Percentiles rank a stretch among this genome's conserved stretches.
phyloP scores from a whole-genome alignment of 2,113 vertebrate species.

The Lynx canadensis region DNA sequence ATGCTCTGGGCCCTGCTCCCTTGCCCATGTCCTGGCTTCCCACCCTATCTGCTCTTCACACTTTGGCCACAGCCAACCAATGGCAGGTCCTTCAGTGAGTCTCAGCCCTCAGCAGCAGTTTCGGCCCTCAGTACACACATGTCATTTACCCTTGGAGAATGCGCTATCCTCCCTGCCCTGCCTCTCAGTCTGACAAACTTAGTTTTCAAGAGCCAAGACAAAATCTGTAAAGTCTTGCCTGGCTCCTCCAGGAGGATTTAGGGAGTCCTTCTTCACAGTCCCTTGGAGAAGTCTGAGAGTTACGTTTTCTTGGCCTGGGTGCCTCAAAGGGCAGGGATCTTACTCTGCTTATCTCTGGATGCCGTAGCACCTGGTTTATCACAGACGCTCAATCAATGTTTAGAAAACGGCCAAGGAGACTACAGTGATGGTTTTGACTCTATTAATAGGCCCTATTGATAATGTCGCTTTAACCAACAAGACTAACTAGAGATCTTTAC shows the following conservation, averaged over 20 bases:
- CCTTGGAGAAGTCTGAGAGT: not conserved
- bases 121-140: not conserved
- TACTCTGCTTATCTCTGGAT: constrained; percentile 42
- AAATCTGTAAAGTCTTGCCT: not conserved
- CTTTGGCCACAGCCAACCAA: not conserved
- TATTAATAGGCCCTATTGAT: constrained; percentile 64
- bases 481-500: constrained; percentile 34
- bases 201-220: not conserved
- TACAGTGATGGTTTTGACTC: constrained; percentile 49
- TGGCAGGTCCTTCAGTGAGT: not conserved
- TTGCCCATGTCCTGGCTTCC: not conserved
- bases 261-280: not conserved
- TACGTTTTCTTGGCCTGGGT: not conserved
- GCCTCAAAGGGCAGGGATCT: not conserved
- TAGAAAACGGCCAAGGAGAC: constrained; percentile 26
- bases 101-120: not conserved
- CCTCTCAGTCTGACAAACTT: not conserved
- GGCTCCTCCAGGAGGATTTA: not conserved
- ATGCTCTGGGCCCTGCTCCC: not conserved
- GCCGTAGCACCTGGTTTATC: constrained; percentile 12
- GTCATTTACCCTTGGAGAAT: not conserved
- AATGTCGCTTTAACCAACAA: constrained; percentile 31
- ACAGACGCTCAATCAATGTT: constrained; percentile 38
- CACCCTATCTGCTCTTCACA: not conserved
- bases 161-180: not conserved